Conservation (phyloP, 2,113 vertebrate genomes). For the Cyanistes caeruleus region DNA sequence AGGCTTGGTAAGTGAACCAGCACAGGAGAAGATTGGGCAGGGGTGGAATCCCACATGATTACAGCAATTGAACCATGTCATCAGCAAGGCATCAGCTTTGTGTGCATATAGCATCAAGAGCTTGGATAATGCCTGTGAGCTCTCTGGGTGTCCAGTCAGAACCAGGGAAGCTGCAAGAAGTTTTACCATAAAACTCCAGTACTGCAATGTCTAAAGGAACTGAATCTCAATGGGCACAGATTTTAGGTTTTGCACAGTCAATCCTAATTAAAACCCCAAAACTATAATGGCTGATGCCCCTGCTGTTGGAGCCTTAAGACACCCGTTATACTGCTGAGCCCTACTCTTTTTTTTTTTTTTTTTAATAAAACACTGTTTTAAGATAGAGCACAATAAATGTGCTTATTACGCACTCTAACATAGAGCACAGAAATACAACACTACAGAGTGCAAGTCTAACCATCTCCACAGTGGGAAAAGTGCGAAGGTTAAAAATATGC, state of each 20-base stretch:
- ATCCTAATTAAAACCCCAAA: neutral
- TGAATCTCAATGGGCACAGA: neutral
- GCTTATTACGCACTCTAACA: slow-evolving; percentile 94
- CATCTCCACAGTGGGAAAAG: slow-evolving; percentile 67
- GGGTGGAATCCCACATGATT: neutral
- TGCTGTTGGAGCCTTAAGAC: slow-evolving; percentile 29
- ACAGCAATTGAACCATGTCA: slow-evolving; percentile 33
- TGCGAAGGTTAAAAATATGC: slow-evolving; percentile 37
- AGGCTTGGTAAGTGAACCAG: neutral
- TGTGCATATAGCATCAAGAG: neutral
- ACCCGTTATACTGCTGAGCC: slow-evolving; percentile 10
- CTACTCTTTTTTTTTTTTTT: slow-evolving; percentile 16
- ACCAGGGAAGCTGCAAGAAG: slow-evolving; percentile 24
- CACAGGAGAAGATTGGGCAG: neutral
- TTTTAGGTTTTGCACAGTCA: slow-evolving; percentile 10
- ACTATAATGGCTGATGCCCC: neutral
- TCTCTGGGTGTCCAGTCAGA: neutral
- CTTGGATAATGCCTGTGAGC: neutral
- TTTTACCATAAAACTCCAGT: slow-evolving; percentile 4
- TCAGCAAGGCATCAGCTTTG: neutral
- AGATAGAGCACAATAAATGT: slow-evolving; percentile 87
- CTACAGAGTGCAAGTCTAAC: slow-evolving; percentile 73
- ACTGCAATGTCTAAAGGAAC: slow-evolving; percentile 2
- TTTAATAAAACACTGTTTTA: slow-evolving; percentile 74
- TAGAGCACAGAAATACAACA: slow-evolving; percentile 89